These are phyloP conservation scores for Otolemur garnettii DNA, from an alignment of 2,113 vertebrate species.

Conservation along the genomic window DNA sequence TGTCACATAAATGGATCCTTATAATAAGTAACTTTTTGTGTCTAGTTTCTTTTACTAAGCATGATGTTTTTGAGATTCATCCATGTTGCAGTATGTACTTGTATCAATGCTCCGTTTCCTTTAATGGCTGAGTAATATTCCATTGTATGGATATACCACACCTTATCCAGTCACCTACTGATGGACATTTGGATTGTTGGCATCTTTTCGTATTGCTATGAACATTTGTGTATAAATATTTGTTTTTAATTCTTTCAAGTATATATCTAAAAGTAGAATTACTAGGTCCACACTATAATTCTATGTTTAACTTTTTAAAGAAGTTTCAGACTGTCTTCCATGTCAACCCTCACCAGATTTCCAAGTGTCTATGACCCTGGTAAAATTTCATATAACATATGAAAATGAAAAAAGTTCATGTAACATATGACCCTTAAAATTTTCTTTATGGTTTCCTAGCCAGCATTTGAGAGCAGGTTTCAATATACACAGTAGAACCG, in stretches of 20 bases:
- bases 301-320: slow-evolving; percentile 16
- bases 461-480: not conserved
- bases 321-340: not conserved
- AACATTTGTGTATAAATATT: not conserved
- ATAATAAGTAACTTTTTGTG: not conserved
- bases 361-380: not conserved
- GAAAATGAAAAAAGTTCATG: too few species aligned
- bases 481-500: not conserved
- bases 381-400: not conserved
- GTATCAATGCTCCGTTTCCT: not conserved
- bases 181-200: not conserved
- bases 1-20: not conserved
- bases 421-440: not conserved
- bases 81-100: not conserved
- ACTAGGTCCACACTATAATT: not conserved
- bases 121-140: not conserved
- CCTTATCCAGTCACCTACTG: not conserved
- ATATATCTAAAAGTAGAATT: not conserved
- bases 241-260: not conserved
- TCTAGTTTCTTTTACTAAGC: not conserved
- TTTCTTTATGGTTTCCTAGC: slow-evolving; percentile 6
- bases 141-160: not conserved
- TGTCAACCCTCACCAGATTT: not conserved
- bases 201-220: not conserved
- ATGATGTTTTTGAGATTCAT: not conserved